Conservation (phyloP, 2,113 vertebrate species). For the Ginglymostoma cirratum region DNA sequence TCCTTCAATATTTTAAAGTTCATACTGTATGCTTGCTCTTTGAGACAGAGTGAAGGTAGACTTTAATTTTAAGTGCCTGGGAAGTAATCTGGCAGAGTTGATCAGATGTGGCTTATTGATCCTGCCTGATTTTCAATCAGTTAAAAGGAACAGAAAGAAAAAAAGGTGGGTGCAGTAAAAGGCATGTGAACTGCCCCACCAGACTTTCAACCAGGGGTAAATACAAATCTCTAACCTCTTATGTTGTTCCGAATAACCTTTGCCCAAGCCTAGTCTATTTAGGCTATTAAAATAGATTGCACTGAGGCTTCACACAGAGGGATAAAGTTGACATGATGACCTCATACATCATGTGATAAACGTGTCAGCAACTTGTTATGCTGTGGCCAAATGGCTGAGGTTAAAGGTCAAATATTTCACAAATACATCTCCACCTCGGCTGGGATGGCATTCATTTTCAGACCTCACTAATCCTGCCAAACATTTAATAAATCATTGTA, state of each 20-base stretch:
- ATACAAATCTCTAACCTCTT: neutral
- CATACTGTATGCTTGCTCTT: neutral
- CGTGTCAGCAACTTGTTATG: neutral
- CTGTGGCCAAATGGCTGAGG: neutral
- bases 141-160: neutral
- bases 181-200: neutral
- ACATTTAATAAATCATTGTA: neutral
- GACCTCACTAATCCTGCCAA: neutral
- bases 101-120: neutral
- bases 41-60: neutral
- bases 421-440: neutral
- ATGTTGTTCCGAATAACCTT: neutral
- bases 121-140: neutral
- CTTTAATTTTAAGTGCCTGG: neutral
- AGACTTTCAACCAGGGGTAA: neutral
- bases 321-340: neutral
- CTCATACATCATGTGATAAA: constrained; percentile 27
- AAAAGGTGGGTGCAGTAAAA: neutral
- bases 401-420: neutral
- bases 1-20: neutral
- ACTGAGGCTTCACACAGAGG: neutral
- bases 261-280: neutral
- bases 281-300: neutral
- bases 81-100: neutral
- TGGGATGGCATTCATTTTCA: neutral